phyloP scores from a whole-genome alignment of 2,888 invertebrate genomes.

The Synanthedon andrenaeformis region DNA sequence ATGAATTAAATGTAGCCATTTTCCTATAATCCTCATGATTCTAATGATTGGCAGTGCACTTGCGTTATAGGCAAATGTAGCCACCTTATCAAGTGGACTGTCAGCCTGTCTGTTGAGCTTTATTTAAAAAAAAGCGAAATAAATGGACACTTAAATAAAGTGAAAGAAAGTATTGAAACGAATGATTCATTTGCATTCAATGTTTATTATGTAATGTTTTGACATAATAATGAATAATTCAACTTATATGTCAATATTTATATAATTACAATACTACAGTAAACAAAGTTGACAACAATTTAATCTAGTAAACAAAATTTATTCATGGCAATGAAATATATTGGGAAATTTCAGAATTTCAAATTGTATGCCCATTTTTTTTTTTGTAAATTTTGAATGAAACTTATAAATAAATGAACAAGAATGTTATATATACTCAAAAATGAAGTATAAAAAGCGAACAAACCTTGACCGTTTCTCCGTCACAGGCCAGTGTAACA shows the following conservation, averaged over 20 bases:
- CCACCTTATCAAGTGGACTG: too few relatives aligned
- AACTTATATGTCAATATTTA: slow-evolving; percentile 44
- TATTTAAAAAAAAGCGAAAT: too few relatives aligned
- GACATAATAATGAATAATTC: slow-evolving; percentile 47
- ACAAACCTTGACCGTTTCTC: slow-evolving; percentile 85
- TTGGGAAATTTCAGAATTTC: not conserved
- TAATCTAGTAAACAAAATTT: not conserved
- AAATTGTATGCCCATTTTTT: not conserved
- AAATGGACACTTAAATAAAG: too few relatives aligned
- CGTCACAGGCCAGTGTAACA: slow-evolving; percentile 92
- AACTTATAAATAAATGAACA: not conserved
- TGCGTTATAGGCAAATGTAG: too few relatives aligned
- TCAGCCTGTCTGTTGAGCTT: too few relatives aligned
- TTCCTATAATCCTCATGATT: too few relatives aligned
- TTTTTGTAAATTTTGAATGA: not conserved
- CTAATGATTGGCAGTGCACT: too few relatives aligned
- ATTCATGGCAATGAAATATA: not conserved
- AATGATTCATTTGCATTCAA: not conserved
- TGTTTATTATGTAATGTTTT: slow-evolving; percentile 56
- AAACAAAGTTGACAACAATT: too few relatives aligned
- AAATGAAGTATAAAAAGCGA: not conserved
- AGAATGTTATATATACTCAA: not conserved
- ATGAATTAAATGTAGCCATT: too few relatives aligned
- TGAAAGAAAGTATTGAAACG: not conserved
- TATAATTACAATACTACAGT: slow-evolving; percentile 10